Evolutionary conservation across 2,113 vertebrate genomes (phyloP), one percentile per base, ranked within the genome.

Genomic region (Rhinolophus ferrumequinum): DNA sequence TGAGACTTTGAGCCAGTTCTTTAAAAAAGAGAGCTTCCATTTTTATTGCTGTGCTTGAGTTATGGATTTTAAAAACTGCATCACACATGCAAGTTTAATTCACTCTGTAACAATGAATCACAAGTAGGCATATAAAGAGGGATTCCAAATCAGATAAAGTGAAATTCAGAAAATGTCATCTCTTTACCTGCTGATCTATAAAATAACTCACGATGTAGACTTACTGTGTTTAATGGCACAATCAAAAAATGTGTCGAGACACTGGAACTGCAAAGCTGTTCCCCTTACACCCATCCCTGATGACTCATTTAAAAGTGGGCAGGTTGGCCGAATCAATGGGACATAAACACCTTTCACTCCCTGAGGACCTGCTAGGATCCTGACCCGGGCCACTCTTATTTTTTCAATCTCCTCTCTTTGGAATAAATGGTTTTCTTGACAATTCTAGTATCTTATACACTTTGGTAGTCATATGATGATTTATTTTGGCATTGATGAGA

Each of bases 201-300:
- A 47, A 94, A 82, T 95, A 94, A 97, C 35, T 95, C 52, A 86
- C 66, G 56, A 80, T 60, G 26, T 19, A 66, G 33, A 19, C 24
- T 95, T 75, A 82, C 8, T 83, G 44, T 73, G 30, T 69, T 91
- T 87, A 96, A 95, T 5, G 16, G 35, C 24, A 35, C 91, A 94
- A 93, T 77, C 69, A 80, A 96, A 92, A 83, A 86, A 33, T 47
- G 70, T 70, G 90, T 95, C 96, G 95, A 88, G 95, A 96, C 91
- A 86, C 88, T 86, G 62, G 94, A 90, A 85, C 8, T 58, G 22
- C 13, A 4, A 93, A 76, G 50, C 30, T 22, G 38, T 76, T 47
- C 28, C 22, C 0, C 79, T 70, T 94, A 52, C 16, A 58, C 38
- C 24, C 0, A 0, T 67, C 44, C 56, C 44, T 0, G 4, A 62